Percentiles rank a stretch among this genome's conserved stretches.
Evolutionary conservation across 2,888 invertebrate genomes (phyloP).

Genomic region (Cephonodes hylas): DNA sequence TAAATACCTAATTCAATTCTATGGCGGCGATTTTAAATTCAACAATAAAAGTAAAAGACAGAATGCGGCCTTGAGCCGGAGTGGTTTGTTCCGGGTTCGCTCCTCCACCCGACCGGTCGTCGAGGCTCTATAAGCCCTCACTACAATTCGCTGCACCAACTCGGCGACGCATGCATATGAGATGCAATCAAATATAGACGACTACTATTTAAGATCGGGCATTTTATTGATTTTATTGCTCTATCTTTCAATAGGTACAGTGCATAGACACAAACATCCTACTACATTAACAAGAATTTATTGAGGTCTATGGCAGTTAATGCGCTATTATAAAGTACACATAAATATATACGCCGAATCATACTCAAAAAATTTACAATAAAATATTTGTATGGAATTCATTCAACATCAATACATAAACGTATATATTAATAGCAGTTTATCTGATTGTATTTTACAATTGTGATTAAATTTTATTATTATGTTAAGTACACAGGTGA

Average conservation of each 20-base stretch:
- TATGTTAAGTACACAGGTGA: too few species aligned
- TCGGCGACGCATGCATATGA: background rate
- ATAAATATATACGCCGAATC: background rate
- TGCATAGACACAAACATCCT: background rate
- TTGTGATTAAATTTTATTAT: too few species aligned
- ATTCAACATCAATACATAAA: background rate
- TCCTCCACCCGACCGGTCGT: slow-evolving; percentile 60
- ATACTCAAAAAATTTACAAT: background rate
- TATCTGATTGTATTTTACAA: too few species aligned
- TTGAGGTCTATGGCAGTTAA: background rate
- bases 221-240: slow-evolving; percentile 5
- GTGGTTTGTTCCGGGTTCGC: slow-evolving; percentile 70
- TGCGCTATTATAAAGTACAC: background rate
- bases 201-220: background rate
- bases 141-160: slow-evolving; percentile 38
- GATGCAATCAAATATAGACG: slow-evolving; percentile 8
- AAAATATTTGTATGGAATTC: background rate
- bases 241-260: background rate
- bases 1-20: slow-evolving; percentile 30
- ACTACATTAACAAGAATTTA: background rate
- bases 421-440: too few species aligned
- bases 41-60: slow-evolving; percentile 61
- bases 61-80: slow-evolving; percentile 62
- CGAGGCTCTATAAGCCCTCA: slow-evolving; percentile 31
- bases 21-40: slow-evolving; percentile 35